Percentiles rank a stretch among this genome's conserved stretches.
phyloP scores from a whole-genome alignment of 2,113 vertebrate species.

The Rhineura floridana region DNA sequence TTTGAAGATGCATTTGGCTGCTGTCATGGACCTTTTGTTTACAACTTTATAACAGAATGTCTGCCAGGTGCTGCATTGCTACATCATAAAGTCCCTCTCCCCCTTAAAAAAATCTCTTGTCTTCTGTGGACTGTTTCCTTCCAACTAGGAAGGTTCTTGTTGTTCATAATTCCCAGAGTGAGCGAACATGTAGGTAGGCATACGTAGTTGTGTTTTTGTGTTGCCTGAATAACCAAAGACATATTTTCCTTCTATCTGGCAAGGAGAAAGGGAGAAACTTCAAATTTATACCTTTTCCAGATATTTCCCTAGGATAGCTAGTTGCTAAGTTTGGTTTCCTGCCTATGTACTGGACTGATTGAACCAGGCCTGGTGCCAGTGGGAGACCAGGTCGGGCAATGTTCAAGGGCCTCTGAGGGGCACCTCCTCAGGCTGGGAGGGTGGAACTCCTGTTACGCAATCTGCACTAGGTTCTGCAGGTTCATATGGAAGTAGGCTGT shows the following conservation, averaged over 20 bases:
- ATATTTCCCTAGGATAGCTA: not conserved
- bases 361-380: too few species aligned
- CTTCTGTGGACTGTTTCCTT: not conserved
- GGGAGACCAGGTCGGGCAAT: too few species aligned
- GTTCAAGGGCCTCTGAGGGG: too few species aligned
- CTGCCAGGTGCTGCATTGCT: fast-evolving
- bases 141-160: not conserved
- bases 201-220: not conserved
- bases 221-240: not conserved
- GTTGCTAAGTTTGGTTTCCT: not conserved
- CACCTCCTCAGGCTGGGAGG: too few species aligned
- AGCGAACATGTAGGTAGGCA: not conserved
- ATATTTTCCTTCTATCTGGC: not conserved
- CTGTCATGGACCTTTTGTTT: not conserved
- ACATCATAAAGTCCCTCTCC: not conserved
- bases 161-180: not conserved
- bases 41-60: fast-evolving
- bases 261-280: not conserved
- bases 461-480: too few species aligned
- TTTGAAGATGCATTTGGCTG: not conserved
- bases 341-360: not conserved
- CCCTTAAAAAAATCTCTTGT: not conserved
- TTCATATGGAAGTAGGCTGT: too few species aligned
- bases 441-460: too few species aligned
- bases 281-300: not conserved